Conservation (phyloP, 2,797 vertebrate genomes). For the Nothura maculosa region DNA sequence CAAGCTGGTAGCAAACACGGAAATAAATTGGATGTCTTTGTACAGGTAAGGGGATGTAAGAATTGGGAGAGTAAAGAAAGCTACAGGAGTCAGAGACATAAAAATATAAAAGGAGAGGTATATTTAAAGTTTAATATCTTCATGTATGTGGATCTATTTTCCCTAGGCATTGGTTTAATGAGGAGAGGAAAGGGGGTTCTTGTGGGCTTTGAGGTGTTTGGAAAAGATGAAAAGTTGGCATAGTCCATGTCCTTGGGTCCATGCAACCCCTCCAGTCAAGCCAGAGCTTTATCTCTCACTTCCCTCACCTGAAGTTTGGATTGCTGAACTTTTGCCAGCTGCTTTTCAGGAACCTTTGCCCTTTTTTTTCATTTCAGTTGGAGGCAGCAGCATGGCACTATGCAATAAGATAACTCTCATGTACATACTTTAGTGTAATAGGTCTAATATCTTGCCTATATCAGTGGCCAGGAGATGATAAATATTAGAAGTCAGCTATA, state of each 20-base stretch:
- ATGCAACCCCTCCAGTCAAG: neutral
- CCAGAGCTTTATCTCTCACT: neutral
- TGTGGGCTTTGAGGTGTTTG: neutral
- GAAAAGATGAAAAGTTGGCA: neutral
- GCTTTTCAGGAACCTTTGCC: neutral
- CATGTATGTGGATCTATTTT: neutral
- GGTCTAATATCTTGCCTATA: neutral
- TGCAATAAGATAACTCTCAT: neutral
- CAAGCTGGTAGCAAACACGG: neutral
- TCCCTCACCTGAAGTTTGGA: neutral
- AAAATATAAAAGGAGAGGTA: neutral
- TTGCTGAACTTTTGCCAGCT: neutral
- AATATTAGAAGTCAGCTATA: neutral
- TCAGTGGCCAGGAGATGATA: neutral
- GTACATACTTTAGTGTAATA: fast-evolving
- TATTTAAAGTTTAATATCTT: neutral
- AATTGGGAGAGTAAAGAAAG: neutral
- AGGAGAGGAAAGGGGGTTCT: neutral
- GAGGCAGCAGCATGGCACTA: fast-evolving
- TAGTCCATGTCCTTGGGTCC: fast-evolving
- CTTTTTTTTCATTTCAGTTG: neutral
- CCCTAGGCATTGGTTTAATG: neutral
- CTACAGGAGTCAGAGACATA: neutral
- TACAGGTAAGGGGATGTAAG: neutral
- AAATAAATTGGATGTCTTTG: neutral